A percentile compares a stretch with the other conserved stretches of the same genome.
These are phyloP conservation scores for Alces alces DNA, from an alignment of 2,113 vertebrate species.

Conservation along the genomic window DNA sequence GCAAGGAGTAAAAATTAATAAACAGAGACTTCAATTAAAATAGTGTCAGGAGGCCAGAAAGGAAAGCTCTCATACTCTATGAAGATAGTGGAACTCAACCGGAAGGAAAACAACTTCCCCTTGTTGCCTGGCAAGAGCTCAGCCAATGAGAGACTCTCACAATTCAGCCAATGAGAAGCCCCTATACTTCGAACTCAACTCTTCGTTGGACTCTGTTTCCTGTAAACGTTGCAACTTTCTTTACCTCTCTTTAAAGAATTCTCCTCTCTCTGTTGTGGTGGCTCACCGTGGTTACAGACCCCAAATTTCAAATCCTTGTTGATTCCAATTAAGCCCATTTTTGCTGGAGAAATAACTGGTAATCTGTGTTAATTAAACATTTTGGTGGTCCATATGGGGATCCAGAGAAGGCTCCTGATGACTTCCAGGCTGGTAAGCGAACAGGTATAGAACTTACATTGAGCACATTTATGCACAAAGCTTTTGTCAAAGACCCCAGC, in stretches of 20 bases:
- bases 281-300: not conserved
- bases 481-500: not conserved
- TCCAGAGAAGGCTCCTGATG: not conserved
- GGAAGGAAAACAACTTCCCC: not conserved
- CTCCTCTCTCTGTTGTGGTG: not conserved
- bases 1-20: not conserved
- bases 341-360: not conserved
- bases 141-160: not conserved
- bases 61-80: not conserved
- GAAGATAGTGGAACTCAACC: not conserved
- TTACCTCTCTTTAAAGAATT: not conserved
- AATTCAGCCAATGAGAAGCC: not conserved
- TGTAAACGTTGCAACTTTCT: not conserved
- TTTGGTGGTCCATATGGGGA: not conserved
- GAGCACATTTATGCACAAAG: not conserved
- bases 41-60: not conserved
- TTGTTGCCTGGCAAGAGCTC: not conserved
- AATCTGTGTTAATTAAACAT: not conserved
- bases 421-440: not conserved
- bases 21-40: not conserved
- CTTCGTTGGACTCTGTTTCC: not conserved
- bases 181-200: not conserved
- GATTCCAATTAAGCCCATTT: not conserved
- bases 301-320: not conserved
- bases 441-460: not conserved